phyloP scores from a whole-genome alignment of 2,797 vertebrate species.

The Amphiprion clarkii region DNA sequence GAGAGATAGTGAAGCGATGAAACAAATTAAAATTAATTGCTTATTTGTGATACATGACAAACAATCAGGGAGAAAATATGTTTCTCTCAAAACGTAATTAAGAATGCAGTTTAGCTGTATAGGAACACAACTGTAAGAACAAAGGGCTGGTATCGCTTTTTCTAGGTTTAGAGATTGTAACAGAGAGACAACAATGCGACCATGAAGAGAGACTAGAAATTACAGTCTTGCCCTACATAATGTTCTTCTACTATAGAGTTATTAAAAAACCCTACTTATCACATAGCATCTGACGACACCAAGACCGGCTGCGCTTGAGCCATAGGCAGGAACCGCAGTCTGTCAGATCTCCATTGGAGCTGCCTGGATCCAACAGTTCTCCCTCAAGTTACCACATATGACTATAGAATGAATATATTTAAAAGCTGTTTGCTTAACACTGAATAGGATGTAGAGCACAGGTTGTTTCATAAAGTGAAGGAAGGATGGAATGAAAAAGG shows the following conservation, averaged over 20 bases:
- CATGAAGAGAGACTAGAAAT: background rate
- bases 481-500: conserved; percentile 6
- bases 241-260: background rate
- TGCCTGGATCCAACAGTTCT: background rate
- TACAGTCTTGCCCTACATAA: background rate
- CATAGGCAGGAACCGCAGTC: conserved; percentile 14
- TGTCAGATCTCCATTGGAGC: conserved; percentile 23
- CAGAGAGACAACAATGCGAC: background rate
- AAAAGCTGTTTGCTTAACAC: conserved; percentile 64
- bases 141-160: no score
- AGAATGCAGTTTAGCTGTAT: no score
- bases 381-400: conserved; percentile 13
- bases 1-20: no score
- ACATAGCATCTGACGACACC: conserved; percentile 2
- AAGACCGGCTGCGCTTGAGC: conserved; percentile 9
- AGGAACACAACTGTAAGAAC: no score
- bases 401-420: conserved; percentile 43
- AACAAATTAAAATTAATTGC: no score
- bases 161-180: background rate
- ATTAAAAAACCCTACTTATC: background rate
- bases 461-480: conserved; percentile 12
- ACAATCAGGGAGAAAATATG: no score
- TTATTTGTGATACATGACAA: no score
- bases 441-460: conserved; percentile 4
- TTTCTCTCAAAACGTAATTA: no score